Base-by-base conservation (phyloP, 1,140 invertebrate genomes). In the Triops longicaudatus region DNA sequence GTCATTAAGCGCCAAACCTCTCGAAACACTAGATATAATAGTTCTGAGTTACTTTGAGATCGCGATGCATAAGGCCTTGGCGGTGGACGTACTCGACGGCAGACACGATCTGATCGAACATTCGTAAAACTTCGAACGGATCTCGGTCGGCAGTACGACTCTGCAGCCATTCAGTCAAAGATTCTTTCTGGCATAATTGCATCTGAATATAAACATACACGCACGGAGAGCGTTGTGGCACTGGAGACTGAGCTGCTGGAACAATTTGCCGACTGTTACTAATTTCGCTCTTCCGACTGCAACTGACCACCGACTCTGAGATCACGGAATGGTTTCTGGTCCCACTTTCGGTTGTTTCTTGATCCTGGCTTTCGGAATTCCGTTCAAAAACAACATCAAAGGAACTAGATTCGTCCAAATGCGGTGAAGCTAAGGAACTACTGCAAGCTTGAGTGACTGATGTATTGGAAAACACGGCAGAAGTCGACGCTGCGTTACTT, bases 71-170 rank as follows among this genome's bases (percentile, higher is more conserved):
- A 0, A 98, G 87, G 5, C 93, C 92, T 80, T 91, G 90, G 0
- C 91, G 83, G 86, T 99, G 97, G 0, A 99, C 92, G 86, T 98
- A 98, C 78, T 97, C 92, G 9, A 99, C 95, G 28, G 96, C 97
- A 79, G 91, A 88, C 0, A 97, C 90, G 81, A 99, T 98, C 85
- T 99, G 95, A 81, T 91, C 88, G 86, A 98, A 98, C 77, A 98
- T 91, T 74, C 88, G 87, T 28, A 93, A 85, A 26, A 93, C 86
- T 81, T 87, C 81, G 1, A 76, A 79, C 44, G 83, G 80, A 81
- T 90, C 81, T 74, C 88, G 81, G 7, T 81, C 44, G 28, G 74
- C 79, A 44, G 84, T 85, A 80, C 85, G 81, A 43, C 75, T 50
- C 73, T 86, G 84, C 4, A 99, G 83, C 97, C 97, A 99, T 79